Conservation (phyloP, 2,888 invertebrate species). For the Poecilobothrus nobilitatus region DNA sequence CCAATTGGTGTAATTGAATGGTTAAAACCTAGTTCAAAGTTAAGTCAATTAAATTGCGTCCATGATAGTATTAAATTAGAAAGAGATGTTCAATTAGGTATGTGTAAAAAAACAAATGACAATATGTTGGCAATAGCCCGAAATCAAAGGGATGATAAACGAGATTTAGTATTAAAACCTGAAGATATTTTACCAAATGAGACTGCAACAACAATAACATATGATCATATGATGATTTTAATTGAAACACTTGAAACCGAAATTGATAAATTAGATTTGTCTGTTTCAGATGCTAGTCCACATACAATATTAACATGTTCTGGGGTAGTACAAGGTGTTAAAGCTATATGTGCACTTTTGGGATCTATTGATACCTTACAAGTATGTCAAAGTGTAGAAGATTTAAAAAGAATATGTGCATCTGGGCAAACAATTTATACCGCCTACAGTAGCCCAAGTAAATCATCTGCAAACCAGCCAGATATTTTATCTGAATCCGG, state of each 20-base stretch:
- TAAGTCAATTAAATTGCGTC: slow-evolving; percentile 87
- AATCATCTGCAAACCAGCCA: slow-evolving; percentile 41
- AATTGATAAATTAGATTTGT: slow-evolving; percentile 64
- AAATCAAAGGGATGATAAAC: slow-evolving; percentile 72
- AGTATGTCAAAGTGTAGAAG: slow-evolving; percentile 65
- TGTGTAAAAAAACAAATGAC: slow-evolving; percentile 57
- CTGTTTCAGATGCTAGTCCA: slow-evolving; percentile 50
- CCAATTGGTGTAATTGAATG: slow-evolving; percentile 79
- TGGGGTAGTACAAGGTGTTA: slow-evolving; percentile 82
- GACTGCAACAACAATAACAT: slow-evolving; percentile 63
- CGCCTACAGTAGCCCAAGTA: slow-evolving; percentile 6
- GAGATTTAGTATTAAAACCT: slow-evolving; percentile 62
- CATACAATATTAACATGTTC: slow-evolving; percentile 53
- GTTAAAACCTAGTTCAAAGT: slow-evolving; percentile 68
- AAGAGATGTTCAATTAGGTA: slow-evolving; percentile 67
- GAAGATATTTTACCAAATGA: slow-evolving; percentile 75
- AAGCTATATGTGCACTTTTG: slow-evolving; percentile 82
- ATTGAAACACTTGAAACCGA: slow-evolving; percentile 79
- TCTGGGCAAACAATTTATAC: slow-evolving; percentile 34
- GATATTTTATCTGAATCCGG: slow-evolving; percentile 60
- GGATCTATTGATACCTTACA: slow-evolving; percentile 84
- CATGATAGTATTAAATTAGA: slow-evolving; percentile 89
- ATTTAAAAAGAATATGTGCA: slow-evolving; percentile 37
- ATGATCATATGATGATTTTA: slow-evolving; percentile 76
- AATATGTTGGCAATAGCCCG: slow-evolving; percentile 64